Base-by-base conservation (phyloP, 2,113 vertebrate genomes). In the Syngnathus typhle region DNA sequence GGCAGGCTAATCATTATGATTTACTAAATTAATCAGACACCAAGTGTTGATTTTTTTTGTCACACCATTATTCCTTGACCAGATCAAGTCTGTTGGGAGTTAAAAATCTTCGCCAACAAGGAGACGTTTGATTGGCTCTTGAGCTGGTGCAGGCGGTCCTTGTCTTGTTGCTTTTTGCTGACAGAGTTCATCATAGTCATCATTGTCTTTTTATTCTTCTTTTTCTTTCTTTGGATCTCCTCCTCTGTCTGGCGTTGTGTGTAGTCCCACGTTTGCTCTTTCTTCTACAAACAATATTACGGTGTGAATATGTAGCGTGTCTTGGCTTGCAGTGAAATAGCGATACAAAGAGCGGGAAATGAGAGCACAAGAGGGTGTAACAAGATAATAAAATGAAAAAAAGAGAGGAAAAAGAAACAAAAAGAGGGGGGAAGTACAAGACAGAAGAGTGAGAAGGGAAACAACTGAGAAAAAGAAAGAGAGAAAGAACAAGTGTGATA, bases 101-200 rank as follows among this genome's bases (percentile, higher is more conserved):
- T 86, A 85, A 96, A 96, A 71, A 96, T 96, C 81, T 89, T 95
- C 21, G 92, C 90, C 44, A 96, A 84, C 60, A 96, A 88, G 0
- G 91, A 92, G 18, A 89, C 71, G 12, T 93, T 95, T 32, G 95
- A 93, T 75, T 93, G 91, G 39, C 93, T 91, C 84, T 93, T 93
- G 84, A 91, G 85, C 76, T 86, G 76, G 1, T 88, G 68, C 59
- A 74, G 77, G 54, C 56, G 81, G 44, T 76, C 68, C 65, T 88
- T 92, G 51, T 90, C 79, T 51, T 82, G 81, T 52, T 76, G 77
- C 43, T 88, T 90, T 80, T 84, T 80, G 56, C 83, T 85, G 75
- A 60, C 27, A 13, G 8, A 77, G 67, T 76, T 83, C 60, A 36
- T 32, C 23, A 27, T 56, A 5, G 23, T 56, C 54, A 67, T 89